Percentiles rank a stretch among this genome's conserved stretches.
Conservation (phyloP, 2,888 invertebrate genomes). For the Cartodere bifasciata region DNA sequence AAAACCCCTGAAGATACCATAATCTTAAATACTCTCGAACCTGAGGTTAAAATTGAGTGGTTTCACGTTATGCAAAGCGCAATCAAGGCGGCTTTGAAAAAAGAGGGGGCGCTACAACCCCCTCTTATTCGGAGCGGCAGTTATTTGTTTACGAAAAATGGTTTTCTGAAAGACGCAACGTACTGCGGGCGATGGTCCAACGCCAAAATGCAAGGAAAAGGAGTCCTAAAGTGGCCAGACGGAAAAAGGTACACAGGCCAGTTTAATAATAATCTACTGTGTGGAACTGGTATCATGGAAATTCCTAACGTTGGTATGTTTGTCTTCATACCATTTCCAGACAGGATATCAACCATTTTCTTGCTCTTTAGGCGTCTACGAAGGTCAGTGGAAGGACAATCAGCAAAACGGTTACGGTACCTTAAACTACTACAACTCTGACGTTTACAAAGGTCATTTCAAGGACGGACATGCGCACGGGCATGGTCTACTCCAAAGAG, state of each 20-base stretch:
- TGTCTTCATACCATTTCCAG: not conserved
- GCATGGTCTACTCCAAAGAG: slow-evolving; percentile 71
- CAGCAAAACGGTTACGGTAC: slow-evolving; percentile 70
- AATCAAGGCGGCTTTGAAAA: slow-evolving; percentile 54
- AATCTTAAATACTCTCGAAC: slow-evolving; percentile 48
- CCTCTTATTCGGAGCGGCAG: slow-evolving; percentile 59
- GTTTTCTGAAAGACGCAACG: slow-evolving; percentile 61
- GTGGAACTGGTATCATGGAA: slow-evolving; percentile 60
- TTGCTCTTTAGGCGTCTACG: slow-evolving; percentile 48
- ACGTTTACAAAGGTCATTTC: slow-evolving; percentile 77
- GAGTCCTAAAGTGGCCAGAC: slow-evolving; percentile 71
- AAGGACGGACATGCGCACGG: slow-evolving; percentile 75
- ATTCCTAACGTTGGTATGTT: slow-evolving; percentile 45
- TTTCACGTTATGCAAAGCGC: slow-evolving; percentile 60
- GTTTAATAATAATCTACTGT: slow-evolving; percentile 59
- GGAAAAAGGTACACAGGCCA: slow-evolving; percentile 71
- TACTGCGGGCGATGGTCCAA: slow-evolving; percentile 73
- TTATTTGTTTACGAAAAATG: slow-evolving; percentile 59
- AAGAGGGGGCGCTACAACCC: slow-evolving; percentile 48
- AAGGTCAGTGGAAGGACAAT: slow-evolving; percentile 72
- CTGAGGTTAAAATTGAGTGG: slow-evolving; percentile 70
- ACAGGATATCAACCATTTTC: not conserved
- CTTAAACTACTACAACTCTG: slow-evolving; percentile 63
- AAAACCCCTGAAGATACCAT: slow-evolving; percentile 70
- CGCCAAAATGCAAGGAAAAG: slow-evolving; percentile 73